Percentiles rank a stretch among this genome's conserved stretches.
Evolutionary conservation across 2,113 vertebrate species (phyloP).

Genomic region (Microcebus ravelobensis): DNA sequence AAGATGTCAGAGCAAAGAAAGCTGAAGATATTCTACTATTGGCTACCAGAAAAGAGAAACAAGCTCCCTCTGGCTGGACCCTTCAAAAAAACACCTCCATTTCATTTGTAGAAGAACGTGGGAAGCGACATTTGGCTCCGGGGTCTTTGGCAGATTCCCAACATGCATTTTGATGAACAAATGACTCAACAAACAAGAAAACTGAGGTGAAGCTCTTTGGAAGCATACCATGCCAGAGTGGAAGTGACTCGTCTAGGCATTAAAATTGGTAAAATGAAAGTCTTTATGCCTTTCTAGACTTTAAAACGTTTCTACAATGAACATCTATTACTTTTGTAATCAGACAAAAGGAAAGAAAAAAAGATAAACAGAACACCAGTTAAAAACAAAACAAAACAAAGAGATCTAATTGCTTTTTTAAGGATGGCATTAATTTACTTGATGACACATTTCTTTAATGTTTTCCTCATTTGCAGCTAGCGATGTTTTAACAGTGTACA

Average conservation of each 20-base stretch:
- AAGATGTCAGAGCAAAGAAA: not conserved
- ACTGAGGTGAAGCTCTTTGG: not conserved
- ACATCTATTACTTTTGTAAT: not conserved
- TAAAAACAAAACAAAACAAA: conserved; percentile 13
- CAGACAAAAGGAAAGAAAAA: conserved; percentile 2
- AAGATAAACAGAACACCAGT: not conserved
- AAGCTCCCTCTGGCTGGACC: not conserved
- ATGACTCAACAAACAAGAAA: not conserved
- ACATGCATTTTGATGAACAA: not conserved
- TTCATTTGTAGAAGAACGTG: not conserved
- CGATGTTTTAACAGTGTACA: conserved; percentile 30
- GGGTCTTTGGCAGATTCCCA: not conserved
- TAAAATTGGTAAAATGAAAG: not conserved
- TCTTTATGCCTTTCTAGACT: not conserved
- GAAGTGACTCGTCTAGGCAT: not conserved
- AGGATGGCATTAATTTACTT: conserved; percentile 61
- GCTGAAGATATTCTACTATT: not conserved
- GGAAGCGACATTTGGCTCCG: accelerated
- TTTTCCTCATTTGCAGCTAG: conserved; percentile 61
- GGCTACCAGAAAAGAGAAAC: not conserved
- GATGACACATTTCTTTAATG: conserved; percentile 63
- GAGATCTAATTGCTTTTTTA: conserved; percentile 65
- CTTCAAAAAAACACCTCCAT: not conserved
- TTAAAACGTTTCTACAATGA: not conserved
- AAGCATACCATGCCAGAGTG: not conserved